Percentiles rank a stretch among this genome's conserved stretches.
Evolutionary conservation across 2,113 vertebrate genomes (phyloP).

Genomic region (Calyptommatus sinebrachiatus): DNA sequence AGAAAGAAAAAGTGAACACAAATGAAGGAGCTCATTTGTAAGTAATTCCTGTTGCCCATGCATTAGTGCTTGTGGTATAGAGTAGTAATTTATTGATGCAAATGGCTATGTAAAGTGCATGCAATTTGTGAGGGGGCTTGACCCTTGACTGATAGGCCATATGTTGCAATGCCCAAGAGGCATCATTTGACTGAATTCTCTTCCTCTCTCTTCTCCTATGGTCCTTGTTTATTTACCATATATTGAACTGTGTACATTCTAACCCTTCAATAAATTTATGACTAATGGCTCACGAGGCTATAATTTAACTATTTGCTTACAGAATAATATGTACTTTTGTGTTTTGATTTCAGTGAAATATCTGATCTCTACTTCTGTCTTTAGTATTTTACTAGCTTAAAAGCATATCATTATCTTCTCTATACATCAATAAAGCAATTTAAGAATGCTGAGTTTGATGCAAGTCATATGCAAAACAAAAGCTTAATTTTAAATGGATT

Average conservation of each 20-base stretch:
- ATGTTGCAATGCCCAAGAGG: slow-evolving; percentile 80
- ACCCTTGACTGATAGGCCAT: slow-evolving; percentile 86
- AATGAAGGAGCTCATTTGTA: slow-evolving; percentile 62
- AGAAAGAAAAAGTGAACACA: slow-evolving; percentile 40
- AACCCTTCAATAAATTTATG: slow-evolving; percentile 79
- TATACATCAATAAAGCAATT: background rate
- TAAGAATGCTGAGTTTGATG: slow-evolving; percentile 13
- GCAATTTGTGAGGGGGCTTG: slow-evolving; percentile 85
- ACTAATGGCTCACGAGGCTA: slow-evolving; percentile 77
- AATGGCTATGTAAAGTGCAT: slow-evolving; percentile 86
- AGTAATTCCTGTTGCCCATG: slow-evolving; percentile 61
- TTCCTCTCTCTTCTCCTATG: slow-evolving; percentile 76
- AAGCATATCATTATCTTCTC: slow-evolving; percentile 44
- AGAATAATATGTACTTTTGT: slow-evolving; percentile 59
- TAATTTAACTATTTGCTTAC: slow-evolving; percentile 82
- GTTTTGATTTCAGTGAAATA: slow-evolving; percentile 58
- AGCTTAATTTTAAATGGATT: slow-evolving; percentile 35
- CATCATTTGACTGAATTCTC: slow-evolving; percentile 74
- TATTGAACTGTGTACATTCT: slow-evolving; percentile 79
- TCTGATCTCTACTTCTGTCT: slow-evolving; percentile 60
- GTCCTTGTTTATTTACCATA: slow-evolving; percentile 77
- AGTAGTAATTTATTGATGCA: slow-evolving; percentile 82
- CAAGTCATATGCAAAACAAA: slow-evolving; percentile 29
- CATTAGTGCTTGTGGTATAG: slow-evolving; percentile 66
- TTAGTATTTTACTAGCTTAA: slow-evolving; percentile 33